phyloP scores from a whole-genome alignment of 53 echinoderm and acorn worm genomes.

The Apostichopus leukothele region DNA sequence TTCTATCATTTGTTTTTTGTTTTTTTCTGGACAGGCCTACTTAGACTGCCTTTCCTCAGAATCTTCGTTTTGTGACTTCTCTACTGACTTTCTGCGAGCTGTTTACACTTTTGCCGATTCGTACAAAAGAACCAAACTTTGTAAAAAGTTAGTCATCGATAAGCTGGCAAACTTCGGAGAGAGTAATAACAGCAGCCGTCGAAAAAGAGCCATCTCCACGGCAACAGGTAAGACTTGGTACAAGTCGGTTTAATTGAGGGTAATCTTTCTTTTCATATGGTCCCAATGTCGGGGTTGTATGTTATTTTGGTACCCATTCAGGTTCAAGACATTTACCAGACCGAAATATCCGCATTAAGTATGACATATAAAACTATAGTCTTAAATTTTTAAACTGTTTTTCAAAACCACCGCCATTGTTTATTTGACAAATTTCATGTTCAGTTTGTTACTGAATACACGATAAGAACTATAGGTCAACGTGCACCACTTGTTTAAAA shows the following conservation, averaged over 20 bases:
- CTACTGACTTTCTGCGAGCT: constrained; percentile 18
- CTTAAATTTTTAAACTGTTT: too few relatives aligned
- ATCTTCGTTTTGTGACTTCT: constrained; percentile 31
- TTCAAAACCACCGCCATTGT: too few relatives aligned
- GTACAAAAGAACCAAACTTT: constrained; percentile 24
- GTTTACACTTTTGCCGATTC: constrained; percentile 40
- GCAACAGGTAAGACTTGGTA: neutral
- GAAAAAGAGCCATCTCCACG: neutral
- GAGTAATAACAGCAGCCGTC: constrained; percentile 1
- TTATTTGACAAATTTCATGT: too few relatives aligned
- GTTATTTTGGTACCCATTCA: neutral
- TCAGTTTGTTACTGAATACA: too few relatives aligned
- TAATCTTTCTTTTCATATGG: too few relatives aligned
- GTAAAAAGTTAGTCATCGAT: constrained; percentile 8
- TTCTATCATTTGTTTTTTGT: neutral
- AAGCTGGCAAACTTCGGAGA: constrained; percentile 15
- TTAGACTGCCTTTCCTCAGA: constrained; percentile 33
- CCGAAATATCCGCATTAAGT: too few relatives aligned
- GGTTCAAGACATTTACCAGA: too few relatives aligned
- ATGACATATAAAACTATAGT: too few relatives aligned
- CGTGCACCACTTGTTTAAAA: too few relatives aligned
- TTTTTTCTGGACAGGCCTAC: constrained; percentile 10
- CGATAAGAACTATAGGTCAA: too few relatives aligned
- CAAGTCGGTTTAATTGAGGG: too few relatives aligned
- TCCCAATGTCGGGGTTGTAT: neutral